Evolutionary conservation across 2,113 vertebrate species (phyloP), one percentile per base, ranked within the genome.

Genomic region (Prietella phreatophila): DNA sequence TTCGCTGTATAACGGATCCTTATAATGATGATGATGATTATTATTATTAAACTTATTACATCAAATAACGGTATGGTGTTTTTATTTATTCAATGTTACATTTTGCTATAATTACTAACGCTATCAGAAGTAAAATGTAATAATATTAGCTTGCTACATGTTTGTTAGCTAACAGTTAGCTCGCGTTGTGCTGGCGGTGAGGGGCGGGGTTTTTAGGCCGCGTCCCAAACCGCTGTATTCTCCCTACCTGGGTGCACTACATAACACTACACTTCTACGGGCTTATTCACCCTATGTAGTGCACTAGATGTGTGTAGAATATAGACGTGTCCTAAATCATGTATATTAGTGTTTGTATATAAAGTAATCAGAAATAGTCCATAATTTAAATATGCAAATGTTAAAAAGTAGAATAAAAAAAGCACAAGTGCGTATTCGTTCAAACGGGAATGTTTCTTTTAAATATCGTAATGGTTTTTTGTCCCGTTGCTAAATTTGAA

Each of bases 51-150:
- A 61, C 2, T 3, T 61, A 22, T 27, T 22, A 56, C 1, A 22
- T 55, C 0, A 53, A 4, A 81, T 1, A 5, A 20, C 1, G 22
- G 0, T 1, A 13, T 3, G 22, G 8, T 36, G 10, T 60, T 1
- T 82, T 55, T 55, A 55, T 56, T 81, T 58, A 55, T 30, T 30
- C 7, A 1, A 2, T 5, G 58, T 58, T 11, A 4, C 11, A 15
- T 42, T 39, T 42, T 61, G 3, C 5, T 55, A 53, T 19, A 2
- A 36, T 58, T 39, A 6, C 8, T 80, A 55, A 36, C 19, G 1
- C 6, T 5, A 27, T 5, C 30, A 33, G 33, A 19, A 14, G 22
- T 4, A 7, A 13, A 9, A 39, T 14, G 25, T 13, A 81, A 20
- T 30, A 14, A 2, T 17, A 7, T 61, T 7, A 39, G 33, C 33